Conservation (phyloP, 2,888 invertebrate species). For the Odontocerum albicorne region DNA sequence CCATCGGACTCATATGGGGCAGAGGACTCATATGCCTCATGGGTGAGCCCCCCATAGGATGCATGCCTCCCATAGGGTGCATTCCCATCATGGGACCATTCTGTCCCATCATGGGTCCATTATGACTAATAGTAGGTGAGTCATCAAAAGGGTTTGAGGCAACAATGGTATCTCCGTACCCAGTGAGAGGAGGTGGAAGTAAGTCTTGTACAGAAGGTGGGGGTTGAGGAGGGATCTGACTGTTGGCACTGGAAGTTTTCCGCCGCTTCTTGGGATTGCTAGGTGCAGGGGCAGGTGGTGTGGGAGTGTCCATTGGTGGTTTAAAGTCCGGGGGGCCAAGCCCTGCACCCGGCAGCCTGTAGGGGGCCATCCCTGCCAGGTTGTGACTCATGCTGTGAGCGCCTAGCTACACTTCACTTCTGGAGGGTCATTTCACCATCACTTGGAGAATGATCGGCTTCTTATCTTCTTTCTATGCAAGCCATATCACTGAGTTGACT, state of each 20-base stretch:
- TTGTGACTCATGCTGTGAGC: slow-evolving; percentile 69
- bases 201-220: slow-evolving; percentile 77
- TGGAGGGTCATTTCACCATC: slow-evolving; percentile 25
- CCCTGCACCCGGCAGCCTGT: slow-evolving; percentile 73
- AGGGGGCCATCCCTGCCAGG: slow-evolving; percentile 78
- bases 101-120: slow-evolving; percentile 64
- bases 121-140: slow-evolving; percentile 67
- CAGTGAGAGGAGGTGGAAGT: slow-evolving; percentile 81
- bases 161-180: slow-evolving; percentile 91
- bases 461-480: too few relatives aligned
- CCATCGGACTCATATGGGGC: slow-evolving; percentile 64
- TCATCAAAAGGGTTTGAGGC: slow-evolving; percentile 96
- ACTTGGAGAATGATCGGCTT: too few relatives aligned
- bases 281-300: slow-evolving; percentile 73
- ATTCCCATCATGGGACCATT: slow-evolving; percentile 70
- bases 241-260: slow-evolving; percentile 73
- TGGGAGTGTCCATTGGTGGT: slow-evolving; percentile 69
- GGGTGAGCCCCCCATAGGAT: slow-evolving; percentile 63
- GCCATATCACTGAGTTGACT: too few relatives aligned
- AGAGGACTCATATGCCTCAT: slow-evolving; percentile 68
- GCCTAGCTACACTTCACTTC: slow-evolving; percentile 10
- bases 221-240: slow-evolving; percentile 66
- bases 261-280: slow-evolving; percentile 86
- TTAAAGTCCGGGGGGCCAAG: slow-evolving; percentile 74
- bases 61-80: slow-evolving; percentile 65